These are phyloP conservation scores for Dorcus parallelipipedus DNA, from an alignment of 2,888 invertebrate genomes.

Conservation along the genomic window DNA sequence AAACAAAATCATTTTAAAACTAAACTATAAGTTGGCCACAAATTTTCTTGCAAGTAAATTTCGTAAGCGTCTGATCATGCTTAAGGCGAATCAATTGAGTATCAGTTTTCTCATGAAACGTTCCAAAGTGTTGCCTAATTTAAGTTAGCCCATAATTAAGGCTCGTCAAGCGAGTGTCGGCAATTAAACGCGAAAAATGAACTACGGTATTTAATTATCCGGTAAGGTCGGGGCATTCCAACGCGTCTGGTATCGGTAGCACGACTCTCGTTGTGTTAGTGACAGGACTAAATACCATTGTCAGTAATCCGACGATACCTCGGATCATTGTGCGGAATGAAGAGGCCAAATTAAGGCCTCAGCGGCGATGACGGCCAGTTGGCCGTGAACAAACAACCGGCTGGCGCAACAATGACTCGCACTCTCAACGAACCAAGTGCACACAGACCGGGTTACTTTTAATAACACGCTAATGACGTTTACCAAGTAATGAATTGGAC, in stretches of 20 bases:
- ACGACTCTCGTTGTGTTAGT: conserved; percentile 19
- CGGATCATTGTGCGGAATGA: conserved; percentile 29
- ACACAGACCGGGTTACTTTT: not conserved
- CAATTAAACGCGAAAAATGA: too few relatives aligned
- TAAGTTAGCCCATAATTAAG: too few relatives aligned
- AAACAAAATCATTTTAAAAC: too few relatives aligned
- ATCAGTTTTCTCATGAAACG: too few relatives aligned
- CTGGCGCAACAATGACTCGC: conserved; percentile 36
- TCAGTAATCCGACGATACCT: conserved; percentile 23
- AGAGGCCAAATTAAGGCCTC: conserved; percentile 44
- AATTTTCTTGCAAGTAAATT: too few relatives aligned
- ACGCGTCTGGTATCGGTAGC: conserved; percentile 14
- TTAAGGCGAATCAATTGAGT: too few relatives aligned
- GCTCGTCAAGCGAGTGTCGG: too few relatives aligned
- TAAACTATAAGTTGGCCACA: too few relatives aligned
- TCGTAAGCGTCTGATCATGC: too few relatives aligned
- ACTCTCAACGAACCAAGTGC: conserved; percentile 11
- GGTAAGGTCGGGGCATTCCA: not conserved
- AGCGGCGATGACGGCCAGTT: conserved; percentile 42
- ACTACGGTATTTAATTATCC: not conserved
- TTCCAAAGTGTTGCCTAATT: too few relatives aligned
- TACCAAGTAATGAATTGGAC: conserved; percentile 20
- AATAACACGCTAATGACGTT: conserved; percentile 24
- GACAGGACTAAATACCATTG: conserved; percentile 28
- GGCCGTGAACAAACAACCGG: conserved; percentile 41